Percentiles rank a stretch among this genome's conserved stretches.
These are phyloP conservation scores for Erethizon dorsatum DNA, from an alignment of 2,797 vertebrate species.

Conservation along the genomic window DNA sequence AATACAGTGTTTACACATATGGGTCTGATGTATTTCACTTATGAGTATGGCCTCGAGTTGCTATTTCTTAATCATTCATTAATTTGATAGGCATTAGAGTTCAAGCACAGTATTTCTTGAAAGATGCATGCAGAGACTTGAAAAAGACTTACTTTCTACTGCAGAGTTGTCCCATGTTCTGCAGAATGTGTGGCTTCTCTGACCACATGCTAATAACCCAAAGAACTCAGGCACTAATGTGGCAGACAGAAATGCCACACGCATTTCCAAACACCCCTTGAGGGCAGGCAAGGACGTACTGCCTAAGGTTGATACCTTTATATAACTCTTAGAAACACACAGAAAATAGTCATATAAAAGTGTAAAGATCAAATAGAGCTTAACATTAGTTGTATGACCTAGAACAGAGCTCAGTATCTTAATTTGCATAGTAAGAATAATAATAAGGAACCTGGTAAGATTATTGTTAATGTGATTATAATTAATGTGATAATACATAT, in stretches of 20 bases:
- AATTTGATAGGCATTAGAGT: conserved; percentile 13
- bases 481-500: conserved; percentile 50
- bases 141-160: background rate
- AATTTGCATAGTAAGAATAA: conserved; percentile 64
- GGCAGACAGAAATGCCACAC: background rate
- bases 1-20: too few species aligned
- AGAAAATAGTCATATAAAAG: conserved; percentile 47
- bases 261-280: background rate
- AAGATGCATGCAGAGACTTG: background rate
- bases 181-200: background rate
- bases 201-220: background rate
- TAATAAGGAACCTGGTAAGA: conserved; percentile 48
- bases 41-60: too few species aligned
- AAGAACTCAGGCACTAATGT: background rate
- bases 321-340: background rate
- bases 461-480: conserved; percentile 56
- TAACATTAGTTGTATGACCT: background rate
- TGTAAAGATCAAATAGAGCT: background rate
- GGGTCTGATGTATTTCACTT: too few species aligned
- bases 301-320: background rate
- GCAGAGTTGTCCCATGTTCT: background rate
- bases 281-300: background rate
- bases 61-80: too few species aligned
- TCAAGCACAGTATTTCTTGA: background rate
- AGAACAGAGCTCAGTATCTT: conserved; percentile 65